phyloP scores from a whole-genome alignment of 2,113 vertebrate species.

The Indicator indicator region DNA sequence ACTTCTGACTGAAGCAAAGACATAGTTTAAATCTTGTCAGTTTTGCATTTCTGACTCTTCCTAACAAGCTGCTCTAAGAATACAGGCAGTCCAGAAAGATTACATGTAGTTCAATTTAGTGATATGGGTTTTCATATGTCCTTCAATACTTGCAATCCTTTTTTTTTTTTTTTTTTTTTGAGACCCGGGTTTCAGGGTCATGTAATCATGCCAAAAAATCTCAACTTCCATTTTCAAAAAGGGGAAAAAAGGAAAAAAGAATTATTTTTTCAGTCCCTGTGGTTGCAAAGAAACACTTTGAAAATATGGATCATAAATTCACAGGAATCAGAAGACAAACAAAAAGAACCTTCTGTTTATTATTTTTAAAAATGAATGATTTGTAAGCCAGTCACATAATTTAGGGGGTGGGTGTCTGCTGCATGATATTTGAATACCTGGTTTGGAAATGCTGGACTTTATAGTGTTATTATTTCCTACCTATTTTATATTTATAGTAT shows the following conservation, averaged over 20 bases:
- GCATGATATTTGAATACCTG: background rate
- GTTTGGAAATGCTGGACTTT: background rate
- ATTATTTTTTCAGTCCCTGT: background rate
- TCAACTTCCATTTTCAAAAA: background rate
- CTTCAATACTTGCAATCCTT: background rate
- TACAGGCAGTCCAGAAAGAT: background rate
- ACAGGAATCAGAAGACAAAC: background rate
- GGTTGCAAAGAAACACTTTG: background rate
- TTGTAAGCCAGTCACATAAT: background rate
- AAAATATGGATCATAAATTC: background rate
- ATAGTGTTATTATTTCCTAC: slow-evolving; percentile 2
- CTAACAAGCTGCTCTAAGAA: background rate
- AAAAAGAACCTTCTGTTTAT: background rate
- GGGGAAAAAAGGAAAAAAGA: background rate
- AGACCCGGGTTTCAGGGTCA: background rate
- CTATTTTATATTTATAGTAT: slow-evolving; percentile 1
- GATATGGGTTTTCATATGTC: background rate
- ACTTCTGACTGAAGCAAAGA: background rate
- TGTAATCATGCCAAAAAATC: background rate
- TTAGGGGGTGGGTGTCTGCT: background rate
- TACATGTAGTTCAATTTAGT: background rate
- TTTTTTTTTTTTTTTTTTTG: background rate
- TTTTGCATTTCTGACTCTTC: background rate
- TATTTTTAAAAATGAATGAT: background rate
- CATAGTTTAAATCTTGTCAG: background rate